phyloP scores from a whole-genome alignment of 2,888 invertebrate genomes.

The Campaea margaritaria region DNA sequence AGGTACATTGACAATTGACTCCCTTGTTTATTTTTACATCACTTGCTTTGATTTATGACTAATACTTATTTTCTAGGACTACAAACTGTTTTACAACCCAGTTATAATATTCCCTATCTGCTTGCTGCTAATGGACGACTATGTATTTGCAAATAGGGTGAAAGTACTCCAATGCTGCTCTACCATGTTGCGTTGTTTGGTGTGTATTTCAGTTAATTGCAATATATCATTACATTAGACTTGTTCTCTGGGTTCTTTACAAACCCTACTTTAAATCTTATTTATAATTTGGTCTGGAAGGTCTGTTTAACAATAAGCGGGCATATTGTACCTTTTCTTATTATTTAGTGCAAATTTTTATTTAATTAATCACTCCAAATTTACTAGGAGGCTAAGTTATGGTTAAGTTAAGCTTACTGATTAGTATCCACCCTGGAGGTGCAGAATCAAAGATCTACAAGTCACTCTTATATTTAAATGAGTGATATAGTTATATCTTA shows the following conservation, averaged over 20 bases:
- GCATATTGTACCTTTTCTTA: not conserved
- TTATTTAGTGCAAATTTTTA: not conserved
- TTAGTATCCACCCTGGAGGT: no score
- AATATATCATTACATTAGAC: no score
- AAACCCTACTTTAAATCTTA: no score
- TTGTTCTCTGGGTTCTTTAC: no score
- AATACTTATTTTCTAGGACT: slow-evolving; percentile 57
- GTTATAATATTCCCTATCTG: slow-evolving; percentile 63
- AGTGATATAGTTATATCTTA: not conserved
- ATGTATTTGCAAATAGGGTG: slow-evolving; percentile 58
- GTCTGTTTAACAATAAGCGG: no score
- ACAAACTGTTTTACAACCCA: slow-evolving; percentile 56
- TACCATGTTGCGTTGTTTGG: slow-evolving; percentile 63
- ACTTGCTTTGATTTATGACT: not conserved
- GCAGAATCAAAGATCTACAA: no score
- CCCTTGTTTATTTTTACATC: no score
- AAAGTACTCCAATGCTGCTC: slow-evolving; percentile 67
- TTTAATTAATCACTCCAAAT: no score
- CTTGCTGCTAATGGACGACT: slow-evolving; percentile 71
- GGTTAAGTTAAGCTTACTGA: no score
- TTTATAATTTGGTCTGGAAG: no score
- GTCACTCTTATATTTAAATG: not conserved
- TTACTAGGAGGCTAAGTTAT: no score
- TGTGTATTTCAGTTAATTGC: no score
- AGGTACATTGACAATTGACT: slow-evolving; percentile 44